Evolutionary conservation across 2,797 vertebrate species (phyloP), one percentile per base, ranked within the genome.

Genomic region (Carcharodon carcharias): DNA sequence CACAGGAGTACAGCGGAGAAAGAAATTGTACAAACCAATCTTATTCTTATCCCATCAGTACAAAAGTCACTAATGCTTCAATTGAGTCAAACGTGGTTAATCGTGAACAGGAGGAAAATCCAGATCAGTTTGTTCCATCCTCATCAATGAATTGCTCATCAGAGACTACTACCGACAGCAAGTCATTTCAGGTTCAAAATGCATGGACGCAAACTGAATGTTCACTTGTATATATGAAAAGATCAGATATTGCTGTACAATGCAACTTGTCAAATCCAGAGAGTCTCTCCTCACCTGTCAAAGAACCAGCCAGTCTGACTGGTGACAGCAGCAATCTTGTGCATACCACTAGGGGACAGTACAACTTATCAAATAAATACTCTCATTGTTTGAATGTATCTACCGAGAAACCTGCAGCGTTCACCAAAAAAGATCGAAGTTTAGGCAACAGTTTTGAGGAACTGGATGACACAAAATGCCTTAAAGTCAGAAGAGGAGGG

Each of bases 191-290:
- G 26, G 65, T 71, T 95, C 94, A 85, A 21, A 97, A 99, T 0
- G 97, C 54, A 0, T 98, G 96, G 96, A 98, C 98, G 0, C 99
- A 99, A 97, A 99, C 98, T 0, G 96, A 97, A 9, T 11, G 8
- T 95, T 28, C 40, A 12, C 65, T 77, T 40, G 0, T 11, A 0
- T 5, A 28, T 45, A 96, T 0, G 96, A 96, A 61, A 95, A 98
- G 96, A 23, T 82, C 85, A 35, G 97, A 99, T 0, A 97, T 97
- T 73, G 98, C 98, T 0, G 97, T 98, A 61, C 99, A 99, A 96
- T 99, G 98, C 96, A 96, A 89, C 96, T 96, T 97, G 56, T 58
- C 96, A 0, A 82, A 67, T 97, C 97, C n/a, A 97, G 97, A 96
- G 0, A 85, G 96, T 77, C 80, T 88, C 2, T 93, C 21, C 35